These are phyloP conservation scores for Tenthredo mesomela DNA, from an alignment of 2,888 invertebrate genomes.

Conservation along the genomic window DNA sequence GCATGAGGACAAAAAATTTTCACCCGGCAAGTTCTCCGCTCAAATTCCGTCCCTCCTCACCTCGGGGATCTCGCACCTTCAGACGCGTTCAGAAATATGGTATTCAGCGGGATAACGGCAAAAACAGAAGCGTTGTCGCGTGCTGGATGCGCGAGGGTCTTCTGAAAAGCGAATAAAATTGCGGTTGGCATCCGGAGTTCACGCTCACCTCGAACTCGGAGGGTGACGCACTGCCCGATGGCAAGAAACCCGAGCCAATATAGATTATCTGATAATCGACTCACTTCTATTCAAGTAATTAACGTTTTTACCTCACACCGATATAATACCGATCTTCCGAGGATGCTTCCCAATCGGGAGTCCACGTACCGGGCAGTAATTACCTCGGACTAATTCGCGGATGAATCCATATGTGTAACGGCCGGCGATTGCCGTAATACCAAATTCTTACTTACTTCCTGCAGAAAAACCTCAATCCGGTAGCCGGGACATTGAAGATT, in stretches of 20 bases:
- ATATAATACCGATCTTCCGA: conserved; percentile 25
- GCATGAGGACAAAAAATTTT: conserved; percentile 34
- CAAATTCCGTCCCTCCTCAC: conserved; percentile 54
- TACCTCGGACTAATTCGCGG: conserved; percentile 6
- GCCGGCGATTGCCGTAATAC: neutral
- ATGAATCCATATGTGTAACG: conserved; percentile 25
- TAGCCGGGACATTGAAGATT: neutral
- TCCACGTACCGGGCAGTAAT: neutral
- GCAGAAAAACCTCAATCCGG: neutral
- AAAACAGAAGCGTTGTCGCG: conserved; percentile 41
- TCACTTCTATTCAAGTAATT: conserved; percentile 28
- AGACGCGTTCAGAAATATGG: conserved; percentile 41
- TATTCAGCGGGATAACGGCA: conserved; percentile 30
- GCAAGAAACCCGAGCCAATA: conserved; percentile 40
- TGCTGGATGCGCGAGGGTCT: conserved; percentile 24
- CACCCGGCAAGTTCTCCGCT: conserved; percentile 54
- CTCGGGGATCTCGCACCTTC: conserved; percentile 31
- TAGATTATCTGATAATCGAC: conserved; percentile 45
- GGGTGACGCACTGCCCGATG: neutral
- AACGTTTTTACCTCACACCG: conserved; percentile 26
- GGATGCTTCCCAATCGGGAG: conserved; percentile 6
- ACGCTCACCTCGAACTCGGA: neutral
- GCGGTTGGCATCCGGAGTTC: conserved; percentile 36
- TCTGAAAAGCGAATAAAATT: conserved; percentile 46
- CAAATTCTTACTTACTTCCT: neutral